phyloP scores from a whole-genome alignment of 1,140 invertebrate genomes.

The Drosophila kohkoa region DNA sequence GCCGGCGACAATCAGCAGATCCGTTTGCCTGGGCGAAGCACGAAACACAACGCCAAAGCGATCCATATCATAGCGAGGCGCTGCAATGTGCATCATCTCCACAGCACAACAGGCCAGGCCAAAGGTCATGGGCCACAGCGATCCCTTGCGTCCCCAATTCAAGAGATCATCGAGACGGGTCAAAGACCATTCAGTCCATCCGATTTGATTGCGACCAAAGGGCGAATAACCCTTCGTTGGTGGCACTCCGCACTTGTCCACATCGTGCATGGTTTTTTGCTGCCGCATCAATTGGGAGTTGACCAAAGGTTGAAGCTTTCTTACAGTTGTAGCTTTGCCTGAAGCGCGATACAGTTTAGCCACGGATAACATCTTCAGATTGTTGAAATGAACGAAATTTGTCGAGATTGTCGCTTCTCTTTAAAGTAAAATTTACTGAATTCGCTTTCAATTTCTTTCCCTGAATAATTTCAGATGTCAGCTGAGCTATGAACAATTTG shows the following conservation, averaged over 20 bases:
- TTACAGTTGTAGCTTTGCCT: not conserved
- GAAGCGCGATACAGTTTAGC: not conserved
- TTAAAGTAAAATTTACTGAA: not conserved
- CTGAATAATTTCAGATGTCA: not conserved
- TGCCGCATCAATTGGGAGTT: conserved; percentile 38
- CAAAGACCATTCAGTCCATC: conserved; percentile 90
- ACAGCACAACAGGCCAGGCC: conserved; percentile 98
- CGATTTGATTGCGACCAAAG: conserved; percentile 82
- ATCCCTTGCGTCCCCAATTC: conserved; percentile 97
- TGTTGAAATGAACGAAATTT: not conserved
- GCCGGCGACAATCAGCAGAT: conserved; percentile 98
- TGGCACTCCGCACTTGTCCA: conserved; percentile 46
- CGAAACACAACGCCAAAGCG: conserved; percentile 95
- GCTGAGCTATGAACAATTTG: not conserved
- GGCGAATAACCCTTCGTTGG: conserved; percentile 64
- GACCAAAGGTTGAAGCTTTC: not conserved
- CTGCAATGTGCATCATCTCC: conserved; percentile 99
- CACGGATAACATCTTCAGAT: conserved; percentile 17
- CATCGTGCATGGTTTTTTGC: conserved; percentile 80
- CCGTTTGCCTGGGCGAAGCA: conserved; percentile 97
- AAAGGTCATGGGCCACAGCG: conserved; percentile 98
- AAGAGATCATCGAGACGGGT: conserved; percentile 95
- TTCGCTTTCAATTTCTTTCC: not conserved
- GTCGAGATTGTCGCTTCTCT: not conserved
- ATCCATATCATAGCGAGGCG: conserved; percentile 98